Evolutionary conservation across 1,140 invertebrate genomes (phyloP).

Genomic region (Meloidogyne chitwoodi): DNA sequence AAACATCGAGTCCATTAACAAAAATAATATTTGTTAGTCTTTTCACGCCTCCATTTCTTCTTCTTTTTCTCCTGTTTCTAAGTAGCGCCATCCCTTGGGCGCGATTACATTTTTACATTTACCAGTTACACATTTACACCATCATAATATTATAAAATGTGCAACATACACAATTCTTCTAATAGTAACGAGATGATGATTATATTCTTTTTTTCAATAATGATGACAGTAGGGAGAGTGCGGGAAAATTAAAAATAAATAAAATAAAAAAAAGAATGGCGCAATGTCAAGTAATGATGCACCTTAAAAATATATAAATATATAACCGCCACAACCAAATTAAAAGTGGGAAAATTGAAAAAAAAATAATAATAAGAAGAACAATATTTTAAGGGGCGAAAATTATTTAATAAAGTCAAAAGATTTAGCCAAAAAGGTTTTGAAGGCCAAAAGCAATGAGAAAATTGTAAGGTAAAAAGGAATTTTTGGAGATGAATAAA

Average conservation of each 20-base stretch:
- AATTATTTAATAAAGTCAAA: not conserved
- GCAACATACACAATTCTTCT: not conserved
- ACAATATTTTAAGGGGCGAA: not conserved
- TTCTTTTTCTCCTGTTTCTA: not conserved
- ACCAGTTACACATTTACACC: not conserved
- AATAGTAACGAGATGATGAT: not conserved
- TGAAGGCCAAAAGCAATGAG: not conserved
- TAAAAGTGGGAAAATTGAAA: not conserved
- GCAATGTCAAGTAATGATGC: not conserved
- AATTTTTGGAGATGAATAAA: not conserved
- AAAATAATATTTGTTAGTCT: not conserved
- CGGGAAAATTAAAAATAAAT: not conserved
- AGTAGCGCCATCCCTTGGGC: not conserved
- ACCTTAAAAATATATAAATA: not conserved
- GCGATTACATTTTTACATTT: not conserved
- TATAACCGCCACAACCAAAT: not conserved
- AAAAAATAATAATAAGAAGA: not conserved
- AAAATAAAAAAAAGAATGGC: not conserved
- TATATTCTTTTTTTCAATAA: not conserved
- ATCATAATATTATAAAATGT: not conserved
- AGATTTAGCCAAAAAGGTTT: not conserved
- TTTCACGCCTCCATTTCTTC: not conserved
- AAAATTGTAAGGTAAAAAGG: not conserved
- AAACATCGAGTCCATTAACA: not conserved
- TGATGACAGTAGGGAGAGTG: not conserved